phyloP scores from a whole-genome alignment of 2,113 vertebrate species.

The Seriola dumerili region DNA sequence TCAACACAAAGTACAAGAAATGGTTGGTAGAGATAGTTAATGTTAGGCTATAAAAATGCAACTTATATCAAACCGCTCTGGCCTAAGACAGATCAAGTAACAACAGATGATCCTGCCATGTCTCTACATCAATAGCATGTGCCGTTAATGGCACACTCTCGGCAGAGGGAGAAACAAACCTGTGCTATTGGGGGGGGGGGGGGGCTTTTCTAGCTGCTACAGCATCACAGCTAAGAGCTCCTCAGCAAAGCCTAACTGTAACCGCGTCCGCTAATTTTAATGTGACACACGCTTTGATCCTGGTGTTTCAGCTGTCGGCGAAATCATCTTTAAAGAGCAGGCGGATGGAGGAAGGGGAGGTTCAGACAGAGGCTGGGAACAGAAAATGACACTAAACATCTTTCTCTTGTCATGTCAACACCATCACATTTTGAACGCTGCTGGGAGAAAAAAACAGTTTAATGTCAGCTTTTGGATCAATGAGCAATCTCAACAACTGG shows the following conservation, averaged over 20 bases:
- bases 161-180: not conserved
- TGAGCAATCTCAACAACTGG: not conserved
- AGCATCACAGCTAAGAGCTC: not conserved
- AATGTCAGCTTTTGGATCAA: not conserved
- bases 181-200: not conserved
- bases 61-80: not conserved
- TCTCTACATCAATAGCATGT: not conserved
- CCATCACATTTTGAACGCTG: not conserved
- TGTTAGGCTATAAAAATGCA: not conserved
- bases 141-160: not conserved
- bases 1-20: too few species aligned
- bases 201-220: not conserved
- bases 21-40: not conserved
- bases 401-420: conserved; percentile 18
- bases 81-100: not conserved
- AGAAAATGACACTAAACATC: conserved; percentile 9
- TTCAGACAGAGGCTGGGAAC: conserved; percentile 1
- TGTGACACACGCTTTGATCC: conserved; percentile 38
- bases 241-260: not conserved
- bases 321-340: conserved; percentile 29
- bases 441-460: not conserved
- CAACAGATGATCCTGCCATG: not conserved
- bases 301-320: conserved; percentile 10
- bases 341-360: not conserved
- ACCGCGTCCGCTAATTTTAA: conserved; percentile 23